Evolutionary conservation across 2,797 vertebrate genomes (phyloP).

Genomic region (Cichlasoma orientale): DNA sequence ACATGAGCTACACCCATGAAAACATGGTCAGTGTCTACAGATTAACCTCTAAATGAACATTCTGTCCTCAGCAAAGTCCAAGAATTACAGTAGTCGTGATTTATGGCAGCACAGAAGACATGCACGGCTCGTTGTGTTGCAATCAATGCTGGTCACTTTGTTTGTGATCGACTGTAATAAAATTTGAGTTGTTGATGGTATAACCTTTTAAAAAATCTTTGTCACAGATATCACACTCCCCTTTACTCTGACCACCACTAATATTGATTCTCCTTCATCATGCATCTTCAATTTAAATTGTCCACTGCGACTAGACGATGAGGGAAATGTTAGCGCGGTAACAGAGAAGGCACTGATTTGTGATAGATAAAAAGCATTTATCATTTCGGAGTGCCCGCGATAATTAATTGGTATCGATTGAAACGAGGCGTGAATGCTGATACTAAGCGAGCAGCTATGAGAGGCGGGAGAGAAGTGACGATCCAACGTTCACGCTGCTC

Average conservation of each 20-base stretch:
- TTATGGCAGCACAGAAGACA: conserved; percentile 11
- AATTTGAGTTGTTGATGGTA: conserved; percentile 22
- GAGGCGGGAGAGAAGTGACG: conserved; percentile 21
- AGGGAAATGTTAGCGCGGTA: conserved; percentile 66
- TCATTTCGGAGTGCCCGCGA: conserved; percentile 64
- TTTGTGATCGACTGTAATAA: conserved; percentile 43
- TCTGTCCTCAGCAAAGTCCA: conserved; percentile 43
- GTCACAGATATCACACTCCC: conserved; percentile 34
- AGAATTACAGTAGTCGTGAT: conserved; percentile 48
- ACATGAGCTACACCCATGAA: conserved; percentile 53
- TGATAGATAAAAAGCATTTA: conserved; percentile 73
- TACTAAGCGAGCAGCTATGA: not conserved
- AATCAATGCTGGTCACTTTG: conserved; percentile 20
- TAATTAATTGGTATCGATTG: conserved; percentile 76
- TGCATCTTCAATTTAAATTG: conserved; percentile 65
- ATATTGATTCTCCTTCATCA: conserved; percentile 66
- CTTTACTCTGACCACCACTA: conserved; percentile 56
- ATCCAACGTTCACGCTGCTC: conserved; percentile 32
- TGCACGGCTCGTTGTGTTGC: not conserved
- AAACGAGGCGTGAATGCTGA: conserved; percentile 46
- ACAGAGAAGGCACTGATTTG: conserved; percentile 73
- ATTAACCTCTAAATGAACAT: conserved; percentile 65
- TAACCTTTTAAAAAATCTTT: conserved; percentile 21
- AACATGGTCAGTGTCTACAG: conserved; percentile 58
- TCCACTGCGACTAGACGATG: conserved; percentile 48